Evolutionary conservation across 2,888 invertebrate species (phyloP).

Genomic region (Meteorus cinctellus): DNA sequence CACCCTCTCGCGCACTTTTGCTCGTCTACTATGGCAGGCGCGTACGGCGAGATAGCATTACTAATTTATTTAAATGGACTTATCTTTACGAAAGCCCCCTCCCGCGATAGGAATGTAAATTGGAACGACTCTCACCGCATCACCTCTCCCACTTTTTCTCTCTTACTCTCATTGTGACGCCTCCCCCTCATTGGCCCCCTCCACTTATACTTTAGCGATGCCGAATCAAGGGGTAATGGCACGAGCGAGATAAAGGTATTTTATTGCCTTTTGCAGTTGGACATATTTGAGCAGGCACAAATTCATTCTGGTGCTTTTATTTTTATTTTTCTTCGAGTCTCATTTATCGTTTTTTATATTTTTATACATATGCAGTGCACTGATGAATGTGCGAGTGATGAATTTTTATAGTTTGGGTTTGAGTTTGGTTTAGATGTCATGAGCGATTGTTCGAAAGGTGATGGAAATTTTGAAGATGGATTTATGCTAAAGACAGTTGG

Average conservation of each 20-base stretch:
- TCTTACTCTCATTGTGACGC: conserved; percentile 18
- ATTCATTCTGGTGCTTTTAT: conserved; percentile 24
- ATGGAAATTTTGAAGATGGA: too few species aligned
- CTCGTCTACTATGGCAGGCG: conserved; percentile 42
- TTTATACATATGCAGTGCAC: neutral
- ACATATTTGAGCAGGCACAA: conserved; percentile 53
- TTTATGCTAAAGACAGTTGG: too few species aligned
- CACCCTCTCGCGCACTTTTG: conserved; percentile 46
- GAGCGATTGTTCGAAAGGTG: too few species aligned
- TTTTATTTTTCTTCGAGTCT: conserved; percentile 6
- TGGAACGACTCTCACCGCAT: conserved; percentile 57
- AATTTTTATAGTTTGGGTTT: too few species aligned
- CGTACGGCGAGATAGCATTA: conserved; percentile 67
- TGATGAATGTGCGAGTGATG: too few species aligned
- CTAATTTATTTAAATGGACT: conserved; percentile 74
- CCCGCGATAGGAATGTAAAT: conserved; percentile 72
- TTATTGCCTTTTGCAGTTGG: conserved; percentile 67
- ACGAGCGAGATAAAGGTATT: conserved; percentile 72
- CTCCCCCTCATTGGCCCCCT: conserved; percentile 27
- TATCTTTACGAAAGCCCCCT: conserved; percentile 70
- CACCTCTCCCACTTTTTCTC: conserved; percentile 48
- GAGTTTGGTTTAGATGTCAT: too few species aligned
- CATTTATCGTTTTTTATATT: conserved; percentile 17
- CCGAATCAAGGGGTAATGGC: conserved; percentile 71
- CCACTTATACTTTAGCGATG: conserved; percentile 8